Base-by-base conservation (phyloP, 2,888 invertebrate genomes). In the Heliconius ismenius region DNA sequence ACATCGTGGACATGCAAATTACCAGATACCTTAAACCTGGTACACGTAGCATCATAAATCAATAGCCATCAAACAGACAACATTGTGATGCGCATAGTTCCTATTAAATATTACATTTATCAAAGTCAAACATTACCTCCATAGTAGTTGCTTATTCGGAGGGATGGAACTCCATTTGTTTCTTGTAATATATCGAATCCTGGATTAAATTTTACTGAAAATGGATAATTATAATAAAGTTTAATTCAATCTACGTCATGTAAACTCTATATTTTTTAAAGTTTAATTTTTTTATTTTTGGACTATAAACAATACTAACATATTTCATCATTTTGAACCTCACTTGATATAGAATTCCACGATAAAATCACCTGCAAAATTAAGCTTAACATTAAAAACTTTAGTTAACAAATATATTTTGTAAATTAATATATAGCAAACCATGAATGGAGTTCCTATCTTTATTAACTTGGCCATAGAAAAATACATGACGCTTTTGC, bases 171-270 rank as follows among this genome's bases (percentile, higher is more conserved):
- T 74, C 88, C 90, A 83, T 88, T 84, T 79, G 82, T 81, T 79
- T 85, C 87, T 83, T 85, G 86, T 65, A 83, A 86, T 84, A 91
- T 85, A 85, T 91, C 90, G 84, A 91, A 89, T 78, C 89, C 91
- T 85, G 91, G 82, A 83, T 85, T 88, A 81, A 91, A 80, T 83
- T 90, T 85, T 78, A 90, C 91, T 91, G 86, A 85, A 91, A 90
- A 78, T 39, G n/a, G 54, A 18, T 64, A 32, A 62, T 15, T 62
- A 28, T n/a, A n/a, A 64, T 7, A 54, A 11, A 63, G 28, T 63
- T 6, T 13, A 32, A 26, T 73, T 43, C 63, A 73, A 60, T 21
- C 26, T 28, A 24, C n/a, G n/a, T n/a, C 24, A 65, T 21, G 49
- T 63, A 65, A 49, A 54, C 9, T n/a, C 63, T 21, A 43, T 32